A percentile compares a stretch with the other conserved stretches of the same genome.
phyloP scores from a whole-genome alignment of 2,888 invertebrate species.

The Tuberolachnus salignus region DNA sequence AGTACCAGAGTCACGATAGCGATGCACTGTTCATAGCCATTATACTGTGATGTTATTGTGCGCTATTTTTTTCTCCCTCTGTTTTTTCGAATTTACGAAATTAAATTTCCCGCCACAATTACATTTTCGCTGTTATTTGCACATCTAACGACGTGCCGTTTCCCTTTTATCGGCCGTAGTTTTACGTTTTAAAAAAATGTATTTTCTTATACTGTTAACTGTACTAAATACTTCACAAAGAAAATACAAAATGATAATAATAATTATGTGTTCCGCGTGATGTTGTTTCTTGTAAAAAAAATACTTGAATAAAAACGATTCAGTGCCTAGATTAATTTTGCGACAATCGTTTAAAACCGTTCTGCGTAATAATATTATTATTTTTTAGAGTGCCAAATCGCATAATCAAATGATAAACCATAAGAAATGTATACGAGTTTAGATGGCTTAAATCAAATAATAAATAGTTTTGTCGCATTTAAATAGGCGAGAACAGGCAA shows the following conservation, averaged over 20 bases:
- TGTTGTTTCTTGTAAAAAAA: no score
- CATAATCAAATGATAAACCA: no score
- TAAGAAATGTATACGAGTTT: no score
- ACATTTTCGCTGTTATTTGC: not conserved
- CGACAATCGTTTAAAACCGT: no score
- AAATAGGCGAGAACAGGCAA: no score
- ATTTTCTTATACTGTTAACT: not conserved
- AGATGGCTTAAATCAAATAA: no score
- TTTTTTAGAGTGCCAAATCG: no score
- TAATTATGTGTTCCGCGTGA: no score
- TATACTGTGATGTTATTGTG: not conserved
- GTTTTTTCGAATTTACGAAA: slow-evolving; percentile 16
- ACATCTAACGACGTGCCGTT: not conserved
- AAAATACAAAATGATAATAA: not conserved
- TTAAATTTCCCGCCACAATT: not conserved
- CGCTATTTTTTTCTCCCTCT: not conserved
- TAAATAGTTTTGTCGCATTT: no score
- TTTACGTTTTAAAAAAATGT: slow-evolving; percentile 13
- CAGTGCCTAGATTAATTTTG: no score
- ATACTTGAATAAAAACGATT: no score
- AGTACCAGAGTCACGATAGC: not conserved
- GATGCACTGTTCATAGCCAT: not conserved
- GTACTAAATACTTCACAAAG: not conserved
- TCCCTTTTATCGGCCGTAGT: not conserved
- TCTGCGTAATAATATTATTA: no score